phyloP scores from a whole-genome alignment of 1,140 invertebrate genomes.

The Panagrolaimus sp. region DNA sequence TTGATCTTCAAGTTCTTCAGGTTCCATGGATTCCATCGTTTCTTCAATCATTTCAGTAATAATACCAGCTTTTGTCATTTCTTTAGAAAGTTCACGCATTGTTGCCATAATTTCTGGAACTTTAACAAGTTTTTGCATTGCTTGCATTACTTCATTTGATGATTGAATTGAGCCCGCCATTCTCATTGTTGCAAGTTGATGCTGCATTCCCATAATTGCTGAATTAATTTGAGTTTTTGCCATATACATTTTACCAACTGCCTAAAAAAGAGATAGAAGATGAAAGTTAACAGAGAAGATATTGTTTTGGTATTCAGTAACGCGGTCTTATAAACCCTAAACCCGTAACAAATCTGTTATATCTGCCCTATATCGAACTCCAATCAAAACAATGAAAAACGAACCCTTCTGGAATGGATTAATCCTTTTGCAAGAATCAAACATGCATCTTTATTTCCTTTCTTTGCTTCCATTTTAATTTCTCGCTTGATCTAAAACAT shows the following conservation, averaged over 20 bases:
- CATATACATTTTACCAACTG: conserved; percentile 78
- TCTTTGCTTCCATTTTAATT: conserved; percentile 90
- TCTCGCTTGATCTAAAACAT: conserved; percentile 70
- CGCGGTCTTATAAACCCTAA: no score
- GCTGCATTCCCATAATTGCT: conserved; percentile 92
- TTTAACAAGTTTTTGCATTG: conserved; percentile 73
- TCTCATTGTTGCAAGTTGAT: conserved; percentile 83
- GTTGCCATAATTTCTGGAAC: conserved; percentile 86
- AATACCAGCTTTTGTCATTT: conserved; percentile 97
- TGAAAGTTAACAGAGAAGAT: neutral
- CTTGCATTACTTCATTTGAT: conserved; percentile 91
- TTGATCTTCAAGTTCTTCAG: conserved; percentile 83
- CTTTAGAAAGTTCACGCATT: conserved; percentile 94
- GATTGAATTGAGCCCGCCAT: conserved; percentile 83
- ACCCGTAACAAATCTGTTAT: no score
- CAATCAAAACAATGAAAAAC: conserved; percentile 18
- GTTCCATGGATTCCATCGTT: conserved; percentile 82
- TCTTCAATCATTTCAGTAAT: conserved; percentile 99
- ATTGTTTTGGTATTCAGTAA: no score
- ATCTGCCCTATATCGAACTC: neutral
- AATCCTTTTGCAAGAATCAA: conserved; percentile 90
- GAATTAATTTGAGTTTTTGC: conserved; percentile 97
- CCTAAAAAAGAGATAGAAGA: conserved; percentile 60
- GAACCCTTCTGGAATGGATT: conserved; percentile 78
- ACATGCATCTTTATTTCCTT: conserved; percentile 88